phyloP scores from a whole-genome alignment of 2,888 invertebrate genomes.

The Osedax frankpressi region DNA sequence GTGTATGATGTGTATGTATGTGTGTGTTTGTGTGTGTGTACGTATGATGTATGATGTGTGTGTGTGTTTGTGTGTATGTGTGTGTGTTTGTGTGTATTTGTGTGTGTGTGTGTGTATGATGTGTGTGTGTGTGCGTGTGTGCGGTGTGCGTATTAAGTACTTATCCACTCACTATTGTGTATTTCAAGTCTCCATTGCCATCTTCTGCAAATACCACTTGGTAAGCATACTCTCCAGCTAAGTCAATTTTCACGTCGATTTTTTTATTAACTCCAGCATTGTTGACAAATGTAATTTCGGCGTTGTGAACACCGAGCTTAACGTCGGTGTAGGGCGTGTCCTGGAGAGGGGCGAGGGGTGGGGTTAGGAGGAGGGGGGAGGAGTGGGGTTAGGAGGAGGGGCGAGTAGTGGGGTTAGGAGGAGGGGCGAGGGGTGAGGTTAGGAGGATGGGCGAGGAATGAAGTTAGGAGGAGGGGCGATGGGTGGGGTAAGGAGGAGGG shows the following conservation, averaged over 20 bases:
- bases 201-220: background rate
- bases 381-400: background rate
- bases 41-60: too few species aligned
- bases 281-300: background rate
- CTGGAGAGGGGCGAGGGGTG: background rate
- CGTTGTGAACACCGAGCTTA: background rate
- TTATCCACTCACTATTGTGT: too few species aligned
- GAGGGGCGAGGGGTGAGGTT: background rate
- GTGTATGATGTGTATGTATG: too few species aligned
- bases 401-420: background rate
- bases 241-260: background rate
- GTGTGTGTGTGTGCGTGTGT: too few species aligned
- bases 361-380: background rate
- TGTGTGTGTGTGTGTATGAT: too few species aligned
- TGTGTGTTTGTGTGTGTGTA: too few species aligned
- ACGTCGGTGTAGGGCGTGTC: background rate
- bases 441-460: background rate
- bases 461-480: background rate
- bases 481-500: background rate
- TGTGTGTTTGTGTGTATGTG: too few species aligned
- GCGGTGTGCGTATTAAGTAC: too few species aligned
- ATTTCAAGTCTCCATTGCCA: too few species aligned
- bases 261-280: background rate
- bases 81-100: too few species aligned
- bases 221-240: background rate